Evolutionary conservation across 1,140 invertebrate species (phyloP).

Genomic region (Medauroidea extradentata): DNA sequence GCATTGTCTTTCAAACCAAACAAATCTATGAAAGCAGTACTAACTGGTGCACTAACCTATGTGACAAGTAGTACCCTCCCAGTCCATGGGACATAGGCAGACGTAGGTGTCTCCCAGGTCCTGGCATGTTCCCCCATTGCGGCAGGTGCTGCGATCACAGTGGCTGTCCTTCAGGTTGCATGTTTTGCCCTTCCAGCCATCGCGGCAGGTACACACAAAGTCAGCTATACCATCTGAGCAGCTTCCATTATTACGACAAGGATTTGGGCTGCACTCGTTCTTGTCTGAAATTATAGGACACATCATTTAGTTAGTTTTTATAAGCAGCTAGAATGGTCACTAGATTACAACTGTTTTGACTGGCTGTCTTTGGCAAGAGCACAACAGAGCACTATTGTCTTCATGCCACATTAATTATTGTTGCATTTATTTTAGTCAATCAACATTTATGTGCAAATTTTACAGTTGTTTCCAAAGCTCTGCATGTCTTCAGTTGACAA

Average conservation of each 20-base stretch:
- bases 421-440: too few species aligned
- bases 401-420: too few species aligned
- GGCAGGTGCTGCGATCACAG: slow-evolving; percentile 58
- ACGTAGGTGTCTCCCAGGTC: slow-evolving; percentile 59
- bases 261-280: slow-evolving; percentile 65
- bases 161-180: slow-evolving; percentile 61
- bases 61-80: slow-evolving; percentile 66
- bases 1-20: not conserved
- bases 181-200: slow-evolving; percentile 62
- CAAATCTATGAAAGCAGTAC: not conserved
- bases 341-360: too few species aligned
- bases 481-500: too few species aligned
- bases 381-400: too few species aligned
- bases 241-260: slow-evolving; percentile 68
- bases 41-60: slow-evolving; percentile 45
- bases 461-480: too few species aligned
- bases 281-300: too few species aligned
- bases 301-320: too few species aligned
- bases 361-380: too few species aligned
- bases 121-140: slow-evolving; percentile 61
- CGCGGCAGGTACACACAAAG: slow-evolving; percentile 72
- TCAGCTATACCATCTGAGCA: slow-evolving; percentile 71
- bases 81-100: slow-evolving; percentile 58
- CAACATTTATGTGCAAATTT: too few species aligned
- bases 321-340: too few species aligned